Evolutionary conservation across 2,888 invertebrate genomes (phyloP), one percentile per base, ranked within the genome.

Genomic region (Polyploca ridens): DNA sequence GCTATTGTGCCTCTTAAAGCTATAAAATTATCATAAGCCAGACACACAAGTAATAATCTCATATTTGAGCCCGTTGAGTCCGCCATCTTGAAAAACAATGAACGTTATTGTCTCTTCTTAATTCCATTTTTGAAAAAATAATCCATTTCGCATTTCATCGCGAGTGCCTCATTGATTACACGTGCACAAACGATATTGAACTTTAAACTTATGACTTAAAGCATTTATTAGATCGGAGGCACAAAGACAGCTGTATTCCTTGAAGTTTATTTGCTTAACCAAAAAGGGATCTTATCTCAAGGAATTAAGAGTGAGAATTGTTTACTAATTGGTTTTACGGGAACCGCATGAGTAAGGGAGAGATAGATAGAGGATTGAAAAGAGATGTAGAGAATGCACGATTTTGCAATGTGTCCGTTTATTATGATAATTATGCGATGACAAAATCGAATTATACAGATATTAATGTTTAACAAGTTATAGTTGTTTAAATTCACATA

Each of bases 61-160:
- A 87, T 89, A 91, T 91, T 90, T 89, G 88, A 88, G 78, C 84
- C 81, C 81, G 84, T 79, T 86, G 82, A 82, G 81, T 82, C 89
- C 89, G 92, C 93, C 93, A 93, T 94, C 90, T 93, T 93, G 90
- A 90, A 90, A 90, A 91, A 93, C 93, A 94, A 94, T 93, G 90
- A 90, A 85, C 91, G 90, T 93, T 94, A 93, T 93, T 94, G 93
- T 94, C 93, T 92, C 90, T 91, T 90, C 91, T 91, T 93, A 92
- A 93, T 93, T 91, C 93, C 93, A 92, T 94, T 93, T 94, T 93
- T 92, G 90, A 93, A 93, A 94, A 93, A 94, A 93, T 91, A 93
- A 93, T 93, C 91, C 92, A 91, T 91, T 92, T 91, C 90, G 90
- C 89, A 90, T 93, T 92, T 92, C 89, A 91, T 91, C 88, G 86